Evolutionary conservation across 2,888 invertebrate genomes (phyloP), one percentile per base, ranked within the genome.

Genomic region (Achlya flavicornis): DNA sequence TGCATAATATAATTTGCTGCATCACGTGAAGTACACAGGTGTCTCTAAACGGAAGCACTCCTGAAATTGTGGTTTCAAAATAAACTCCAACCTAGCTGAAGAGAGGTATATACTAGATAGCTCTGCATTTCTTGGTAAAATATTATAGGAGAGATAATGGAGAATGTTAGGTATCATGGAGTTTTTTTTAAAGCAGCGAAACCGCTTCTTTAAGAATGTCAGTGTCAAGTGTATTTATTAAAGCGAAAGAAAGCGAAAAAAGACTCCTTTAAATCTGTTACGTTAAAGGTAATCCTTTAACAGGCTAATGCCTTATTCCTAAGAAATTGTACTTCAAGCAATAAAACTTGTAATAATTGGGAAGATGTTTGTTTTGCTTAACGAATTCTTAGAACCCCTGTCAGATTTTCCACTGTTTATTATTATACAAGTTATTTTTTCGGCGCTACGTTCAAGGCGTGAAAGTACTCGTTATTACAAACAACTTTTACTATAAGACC

Each of bases 1-100:
- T 53, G 53, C 53, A 53, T 53, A 53, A 53, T 53, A 53, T 53
- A 4, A n/a, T 53, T 53, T 53, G 3, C 53, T 53, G 53, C 53
- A n/a, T 53, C 19, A 16, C 53, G 19, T 16, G 10, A 53, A 19
- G 53, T 53, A 10, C 53, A 53, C 53, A 53, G 53, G 53, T 53
- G 53, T 10, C 8, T 19, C 1, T 19, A 53, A 16, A 53, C 19
- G 53, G 53, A 53, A 53, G 19, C 53, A 19, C 19, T 53, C 16
- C 10, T 19, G 53, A 53, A 53, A 53, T 53, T 16, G 53, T 16
- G 53, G 53, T 53, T 19, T 53, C 19, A 53, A 53, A 46, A 19
- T 53, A 53, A 53, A 53, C 53, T 53, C 16, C 7, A 53, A 53
- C 10, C 53, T 53, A 53, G 53, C 53, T 19, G 16, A 19, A 4